Percentiles rank a stretch among this genome's conserved stretches.
These are phyloP conservation scores for Octonoba sinensis DNA, from an alignment of 2,888 invertebrate genomes.

Conservation along the genomic window DNA sequence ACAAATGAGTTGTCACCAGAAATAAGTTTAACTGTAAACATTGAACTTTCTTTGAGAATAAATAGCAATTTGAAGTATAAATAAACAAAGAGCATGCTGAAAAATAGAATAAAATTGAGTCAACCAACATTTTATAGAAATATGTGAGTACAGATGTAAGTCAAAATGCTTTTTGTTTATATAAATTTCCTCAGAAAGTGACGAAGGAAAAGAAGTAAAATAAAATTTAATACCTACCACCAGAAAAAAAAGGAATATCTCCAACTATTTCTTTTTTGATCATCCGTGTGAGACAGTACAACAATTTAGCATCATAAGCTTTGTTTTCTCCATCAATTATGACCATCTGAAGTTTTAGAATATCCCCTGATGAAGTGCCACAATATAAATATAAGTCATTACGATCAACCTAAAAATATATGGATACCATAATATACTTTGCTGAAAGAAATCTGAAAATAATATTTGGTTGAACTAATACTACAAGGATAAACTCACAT, in stretches of 20 bases:
- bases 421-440: conserved; percentile 6
- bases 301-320: conserved; percentile 39
- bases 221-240: conserved; percentile 28
- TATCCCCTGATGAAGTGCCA: conserved; percentile 87
- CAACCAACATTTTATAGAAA: too few species aligned
- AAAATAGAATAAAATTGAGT: too few species aligned
- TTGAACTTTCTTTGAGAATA: too few species aligned
- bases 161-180: too few species aligned
- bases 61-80: too few species aligned
- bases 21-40: too few species aligned
- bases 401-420: conserved; percentile 74
- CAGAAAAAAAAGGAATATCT: conserved; percentile 43
- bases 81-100: too few species aligned
- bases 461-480: neutral
- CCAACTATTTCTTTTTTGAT: conserved; percentile 36
- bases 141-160: too few species aligned
- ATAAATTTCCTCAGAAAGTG: too few species aligned
- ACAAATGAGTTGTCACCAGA: too few species aligned
- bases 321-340: conserved; percentile 23
- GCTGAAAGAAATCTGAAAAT: neutral
- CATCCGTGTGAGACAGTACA: conserved; percentile 33
- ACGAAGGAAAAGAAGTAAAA: too few species aligned
- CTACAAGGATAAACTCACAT: conserved; percentile 70
- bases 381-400: conserved; percentile 84
- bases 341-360: conserved; percentile 73